These are phyloP conservation scores for Spodoptera frugiperda DNA, from an alignment of 1,140 invertebrate species.

Conservation along the genomic window DNA sequence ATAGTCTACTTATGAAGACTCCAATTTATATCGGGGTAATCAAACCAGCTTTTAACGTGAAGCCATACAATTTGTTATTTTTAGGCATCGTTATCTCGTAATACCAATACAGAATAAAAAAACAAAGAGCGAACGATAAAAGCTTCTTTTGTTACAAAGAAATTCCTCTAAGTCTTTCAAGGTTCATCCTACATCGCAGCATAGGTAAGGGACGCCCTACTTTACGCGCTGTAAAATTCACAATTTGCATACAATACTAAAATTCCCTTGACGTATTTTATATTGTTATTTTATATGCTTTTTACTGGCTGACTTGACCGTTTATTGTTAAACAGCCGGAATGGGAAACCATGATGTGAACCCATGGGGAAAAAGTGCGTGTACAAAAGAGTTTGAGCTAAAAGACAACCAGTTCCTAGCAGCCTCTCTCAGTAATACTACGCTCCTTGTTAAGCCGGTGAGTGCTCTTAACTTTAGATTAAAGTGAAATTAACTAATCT, in stretches of 20 bases:
- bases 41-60: not conserved
- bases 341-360: constrained; percentile 47
- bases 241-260: constrained; percentile 53
- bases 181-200: not conserved
- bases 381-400: constrained; percentile 28
- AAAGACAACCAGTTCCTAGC: constrained; percentile 33
- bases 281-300: constrained; percentile 54
- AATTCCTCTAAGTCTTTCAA: constrained; percentile 18
- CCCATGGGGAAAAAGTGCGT: constrained; percentile 44
- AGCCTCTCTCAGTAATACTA: constrained; percentile 35
- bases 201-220: constrained; percentile 5
- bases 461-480: constrained; percentile 15
- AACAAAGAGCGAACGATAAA: not conserved
- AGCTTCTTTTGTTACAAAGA: constrained; percentile 26
- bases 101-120: constrained; percentile 10
- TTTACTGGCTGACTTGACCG: constrained; percentile 50
- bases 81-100: not conserved
- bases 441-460: constrained; percentile 21
- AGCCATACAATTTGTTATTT: constrained; percentile 12
- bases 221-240: constrained; percentile 48
- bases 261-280: constrained; percentile 42
- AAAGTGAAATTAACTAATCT: constrained; percentile 39
- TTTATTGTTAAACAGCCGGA: constrained; percentile 51
- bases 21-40: not conserved
- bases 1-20: too few species aligned